These are phyloP conservation scores for Drosophila tani DNA, from an alignment of 1,140 invertebrate genomes.

Conservation along the genomic window DNA sequence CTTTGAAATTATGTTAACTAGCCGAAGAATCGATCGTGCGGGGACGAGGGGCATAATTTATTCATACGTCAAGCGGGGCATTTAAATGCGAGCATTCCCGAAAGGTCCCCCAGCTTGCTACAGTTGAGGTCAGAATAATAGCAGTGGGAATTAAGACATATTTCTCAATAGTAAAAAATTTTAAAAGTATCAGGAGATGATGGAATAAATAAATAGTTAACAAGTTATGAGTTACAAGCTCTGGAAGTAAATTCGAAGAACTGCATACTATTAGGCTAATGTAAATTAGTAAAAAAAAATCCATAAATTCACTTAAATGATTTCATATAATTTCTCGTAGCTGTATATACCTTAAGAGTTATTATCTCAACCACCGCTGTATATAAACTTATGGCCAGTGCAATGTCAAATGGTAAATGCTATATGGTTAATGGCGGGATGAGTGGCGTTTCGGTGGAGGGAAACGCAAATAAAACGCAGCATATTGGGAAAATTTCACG, in stretches of 20 bases:
- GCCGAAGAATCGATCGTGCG: constrained; percentile 52
- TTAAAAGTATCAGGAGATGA: too few relatives aligned
- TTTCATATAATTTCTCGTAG: background rate
- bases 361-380: background rate
- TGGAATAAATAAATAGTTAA: background rate
- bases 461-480: constrained; percentile 61
- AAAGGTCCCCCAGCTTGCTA: constrained; percentile 14
- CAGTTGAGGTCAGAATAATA: background rate
- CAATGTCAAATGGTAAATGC: constrained; percentile 47
- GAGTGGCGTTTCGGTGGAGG: constrained; percentile 18
- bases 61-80: constrained; percentile 51
- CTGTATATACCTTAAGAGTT: background rate
- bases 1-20: constrained; percentile 74
- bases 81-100: constrained; percentile 47
- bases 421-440: constrained; percentile 28
- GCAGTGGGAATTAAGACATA: background rate
- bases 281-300: too few relatives aligned
- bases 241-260: background rate
- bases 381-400: constrained; percentile 31
- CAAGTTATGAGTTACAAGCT: background rate
- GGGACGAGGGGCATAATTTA: constrained; percentile 57
- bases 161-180: background rate
- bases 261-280: too few relatives aligned
- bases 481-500: constrained; percentile 83
- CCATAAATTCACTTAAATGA: background rate